Percentiles rank a stretch among this genome's conserved stretches.
Conservation (phyloP, 2,113 vertebrate species). For the Nicator chloris region DNA sequence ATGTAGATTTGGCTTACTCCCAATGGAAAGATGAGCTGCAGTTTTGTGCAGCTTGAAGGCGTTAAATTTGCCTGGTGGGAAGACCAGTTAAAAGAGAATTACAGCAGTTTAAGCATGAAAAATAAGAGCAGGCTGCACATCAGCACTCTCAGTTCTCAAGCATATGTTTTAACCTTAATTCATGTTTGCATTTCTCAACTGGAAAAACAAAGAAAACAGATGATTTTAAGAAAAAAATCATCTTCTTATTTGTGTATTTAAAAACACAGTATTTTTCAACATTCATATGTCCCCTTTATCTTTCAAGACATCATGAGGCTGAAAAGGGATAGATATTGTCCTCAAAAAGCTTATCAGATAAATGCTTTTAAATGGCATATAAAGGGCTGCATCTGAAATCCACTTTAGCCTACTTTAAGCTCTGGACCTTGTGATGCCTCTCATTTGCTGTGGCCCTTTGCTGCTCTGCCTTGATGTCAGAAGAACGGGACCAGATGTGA, state of each 20-base stretch:
- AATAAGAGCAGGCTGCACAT: slow-evolving; percentile 48
- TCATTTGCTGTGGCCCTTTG: background rate
- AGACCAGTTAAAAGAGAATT: slow-evolving; percentile 75
- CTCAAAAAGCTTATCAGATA: background rate
- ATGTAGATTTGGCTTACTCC: slow-evolving; percentile 71
- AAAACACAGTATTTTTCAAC: background rate
- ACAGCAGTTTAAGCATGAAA: slow-evolving; percentile 61
- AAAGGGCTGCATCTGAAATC: background rate
- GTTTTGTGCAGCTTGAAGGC: slow-evolving; percentile 60
- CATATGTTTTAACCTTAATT: slow-evolving; percentile 37
- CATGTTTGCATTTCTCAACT: background rate
- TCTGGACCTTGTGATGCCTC: background rate
- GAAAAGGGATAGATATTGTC: background rate
- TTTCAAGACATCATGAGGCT: background rate
- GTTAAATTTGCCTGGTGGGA: slow-evolving; percentile 73
- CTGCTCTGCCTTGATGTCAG: background rate
- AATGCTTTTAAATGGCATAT: background rate
- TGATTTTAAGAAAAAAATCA: background rate
- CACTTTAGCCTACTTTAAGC: background rate
- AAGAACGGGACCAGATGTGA: background rate
- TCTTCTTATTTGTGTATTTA: background rate
- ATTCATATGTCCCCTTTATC: background rate
- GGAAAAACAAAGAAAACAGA: background rate
- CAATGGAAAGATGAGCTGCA: slow-evolving; percentile 65
- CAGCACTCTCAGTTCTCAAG: slow-evolving; percentile 25